Evolutionary conservation across 2,113 vertebrate species (phyloP).

Genomic region (Colius striatus): DNA sequence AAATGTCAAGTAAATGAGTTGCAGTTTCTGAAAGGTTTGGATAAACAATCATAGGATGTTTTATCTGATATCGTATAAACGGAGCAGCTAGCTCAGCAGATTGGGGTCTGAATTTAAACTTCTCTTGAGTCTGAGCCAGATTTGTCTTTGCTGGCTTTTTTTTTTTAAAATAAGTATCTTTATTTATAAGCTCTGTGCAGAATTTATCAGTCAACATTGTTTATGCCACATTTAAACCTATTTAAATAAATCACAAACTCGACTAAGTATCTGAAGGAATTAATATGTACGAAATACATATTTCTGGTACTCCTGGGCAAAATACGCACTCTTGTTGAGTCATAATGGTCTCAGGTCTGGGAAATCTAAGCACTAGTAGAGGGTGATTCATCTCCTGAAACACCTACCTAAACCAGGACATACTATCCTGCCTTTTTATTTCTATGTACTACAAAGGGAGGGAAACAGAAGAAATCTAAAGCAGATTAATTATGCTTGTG

Average conservation of each 20-base stretch:
- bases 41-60: not conserved
- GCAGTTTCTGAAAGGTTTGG: not conserved
- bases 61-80: not conserved
- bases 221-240: not conserved
- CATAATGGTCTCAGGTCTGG: not conserved
- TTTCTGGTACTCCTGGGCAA: not conserved
- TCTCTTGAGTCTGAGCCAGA: not conserved
- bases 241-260: not conserved
- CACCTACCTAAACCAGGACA: not conserved
- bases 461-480: not conserved
- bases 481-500: not conserved
- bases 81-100: slow-evolving; percentile 15
- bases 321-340: not conserved
- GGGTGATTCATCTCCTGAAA: not conserved
- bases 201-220: not conserved
- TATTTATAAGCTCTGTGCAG: not conserved
- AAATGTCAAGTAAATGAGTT: not conserved
- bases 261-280: not conserved
- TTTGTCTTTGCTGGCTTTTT: not conserved
- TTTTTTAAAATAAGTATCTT: slow-evolving; percentile 17
- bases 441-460: not conserved
- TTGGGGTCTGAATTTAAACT: not conserved
- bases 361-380: not conserved
- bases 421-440: not conserved
- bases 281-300: not conserved